Base-by-base conservation (phyloP, 1,140 invertebrate genomes). In the Drosophila sulfurigaster region DNA sequence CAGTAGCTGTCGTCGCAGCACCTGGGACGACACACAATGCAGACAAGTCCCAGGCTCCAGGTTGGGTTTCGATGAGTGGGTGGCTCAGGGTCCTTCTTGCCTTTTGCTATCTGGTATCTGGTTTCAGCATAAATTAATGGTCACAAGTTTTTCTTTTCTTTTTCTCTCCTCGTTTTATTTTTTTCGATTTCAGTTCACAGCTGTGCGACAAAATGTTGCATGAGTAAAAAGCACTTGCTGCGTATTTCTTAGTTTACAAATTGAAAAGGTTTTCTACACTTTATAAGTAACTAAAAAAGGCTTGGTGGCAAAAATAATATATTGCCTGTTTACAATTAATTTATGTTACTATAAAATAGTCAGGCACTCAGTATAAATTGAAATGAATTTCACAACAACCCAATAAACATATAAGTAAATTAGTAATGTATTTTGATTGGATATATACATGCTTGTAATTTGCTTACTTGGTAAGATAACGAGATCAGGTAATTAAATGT, bases 101-200 rank as follows among this genome's bases (percentile, higher is more conserved):
- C 57, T 45, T 48, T 35, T 28, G 45, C n/a, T 32, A 35, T n/a
- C 20, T 60, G 43, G 41, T 59, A 60, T 32, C 32, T 48, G 32
- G 30, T 62, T 49, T 32, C 59, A 48, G 59, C 75, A 87, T 85
- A 85, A 78, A 85, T 80, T 81, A 81, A 56, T 73, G 65, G 25
- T 25, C 62, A 28, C 8, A 56, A 66, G 32, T 43, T 43, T 41
- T 51, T 51, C 28, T 15, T 35, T 13, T 15, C 30, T 10, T 32
- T 35, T n/a, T 25, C 20, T 25, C 6, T n/a, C 30, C 13, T 30
- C 11, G 5, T 52, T 49, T 49, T 20, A 7, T 57, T 51, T 65
- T 58, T 72, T 81, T 65, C 46, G 46, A 75, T 67, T 71, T 68
- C 51, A 85, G 51, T 66, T 77, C 66, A 76, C 76, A 82, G 67